Conservation (phyloP, 2,888 invertebrate genomes). For the Ophion ellenae region DNA sequence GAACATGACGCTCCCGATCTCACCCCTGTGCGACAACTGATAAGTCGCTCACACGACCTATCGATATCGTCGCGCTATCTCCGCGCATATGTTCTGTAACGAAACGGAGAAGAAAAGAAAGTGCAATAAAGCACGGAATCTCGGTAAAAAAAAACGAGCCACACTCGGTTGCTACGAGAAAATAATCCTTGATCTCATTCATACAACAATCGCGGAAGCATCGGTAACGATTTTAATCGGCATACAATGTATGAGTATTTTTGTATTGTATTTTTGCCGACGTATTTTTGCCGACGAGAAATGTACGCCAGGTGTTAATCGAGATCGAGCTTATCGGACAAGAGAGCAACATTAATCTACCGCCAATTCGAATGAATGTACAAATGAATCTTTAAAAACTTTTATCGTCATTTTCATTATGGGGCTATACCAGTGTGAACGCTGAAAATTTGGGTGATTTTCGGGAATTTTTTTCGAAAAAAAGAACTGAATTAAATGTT, state of each 20-base stretch:
- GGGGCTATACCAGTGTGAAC: too few relatives aligned
- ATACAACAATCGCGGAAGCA: slow-evolving; percentile 29
- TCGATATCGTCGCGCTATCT: background rate
- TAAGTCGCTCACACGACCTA: slow-evolving; percentile 24
- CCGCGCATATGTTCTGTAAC: background rate
- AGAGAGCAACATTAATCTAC: slow-evolving; percentile 14
- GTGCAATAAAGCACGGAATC: background rate
- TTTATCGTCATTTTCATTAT: too few relatives aligned
- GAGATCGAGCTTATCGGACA: background rate
- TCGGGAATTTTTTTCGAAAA: too few relatives aligned
- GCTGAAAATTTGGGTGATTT: too few relatives aligned
- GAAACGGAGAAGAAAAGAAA: background rate
- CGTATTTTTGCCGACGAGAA: slow-evolving; percentile 9
- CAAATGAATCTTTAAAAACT: background rate
- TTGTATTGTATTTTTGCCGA: background rate
- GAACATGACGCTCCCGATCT: slow-evolving; percentile 10
- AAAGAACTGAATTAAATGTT: too few relatives aligned
- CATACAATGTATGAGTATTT: slow-evolving; percentile 27
- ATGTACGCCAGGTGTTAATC: background rate
- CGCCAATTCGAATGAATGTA: background rate
- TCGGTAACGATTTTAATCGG: slow-evolving; percentile 34
- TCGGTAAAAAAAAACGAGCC: background rate
- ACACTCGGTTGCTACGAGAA: slow-evolving; percentile 28
- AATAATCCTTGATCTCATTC: slow-evolving; percentile 50
- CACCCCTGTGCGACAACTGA: slow-evolving; percentile 27